phyloP scores from a whole-genome alignment of 2,113 vertebrate genomes.

The Limanda limanda region DNA sequence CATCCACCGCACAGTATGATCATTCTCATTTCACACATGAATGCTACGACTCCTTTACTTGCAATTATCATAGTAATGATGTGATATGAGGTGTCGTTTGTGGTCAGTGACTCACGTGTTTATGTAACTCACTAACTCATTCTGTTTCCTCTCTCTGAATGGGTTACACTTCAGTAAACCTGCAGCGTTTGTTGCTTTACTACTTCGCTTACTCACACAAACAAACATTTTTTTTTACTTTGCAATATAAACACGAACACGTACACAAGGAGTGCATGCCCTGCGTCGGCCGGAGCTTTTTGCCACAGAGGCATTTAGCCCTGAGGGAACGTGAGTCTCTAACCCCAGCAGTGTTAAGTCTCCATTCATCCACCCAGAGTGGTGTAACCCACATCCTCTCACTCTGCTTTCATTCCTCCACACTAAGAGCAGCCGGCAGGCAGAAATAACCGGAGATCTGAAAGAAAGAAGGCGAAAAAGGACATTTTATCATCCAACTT shows the following conservation, averaged over 20 bases:
- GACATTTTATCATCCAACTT: conserved; percentile 22
- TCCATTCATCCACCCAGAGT: conserved; percentile 19
- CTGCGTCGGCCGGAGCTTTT: not conserved
- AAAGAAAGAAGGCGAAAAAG: not conserved
- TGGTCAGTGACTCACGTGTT: conserved; percentile 48
- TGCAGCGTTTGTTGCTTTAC: not conserved
- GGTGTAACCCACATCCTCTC: conserved; percentile 18
- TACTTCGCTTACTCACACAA: not conserved
- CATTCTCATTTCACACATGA: conserved; percentile 36
- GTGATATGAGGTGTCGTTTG: conserved; percentile 14
- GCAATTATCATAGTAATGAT: conserved; percentile 3
- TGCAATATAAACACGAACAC: not conserved
- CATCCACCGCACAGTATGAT: conserved; percentile 8
- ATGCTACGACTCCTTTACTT: conserved; percentile 11
- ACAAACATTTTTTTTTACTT: not conserved
- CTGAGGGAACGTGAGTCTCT: not conserved
- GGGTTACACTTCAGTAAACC: not conserved
- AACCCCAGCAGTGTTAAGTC: not conserved
- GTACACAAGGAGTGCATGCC: not conserved
- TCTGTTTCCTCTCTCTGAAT: conserved; percentile 11
- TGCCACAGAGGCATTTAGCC: conserved; percentile 9
- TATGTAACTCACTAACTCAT: conserved; percentile 31
- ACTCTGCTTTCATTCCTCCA: conserved; percentile 16
- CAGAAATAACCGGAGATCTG: conserved; percentile 10
- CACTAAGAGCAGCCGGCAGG: conserved; percentile 29